Conservation (phyloP, 2,888 invertebrate genomes). For the Drosophila cracens region DNA sequence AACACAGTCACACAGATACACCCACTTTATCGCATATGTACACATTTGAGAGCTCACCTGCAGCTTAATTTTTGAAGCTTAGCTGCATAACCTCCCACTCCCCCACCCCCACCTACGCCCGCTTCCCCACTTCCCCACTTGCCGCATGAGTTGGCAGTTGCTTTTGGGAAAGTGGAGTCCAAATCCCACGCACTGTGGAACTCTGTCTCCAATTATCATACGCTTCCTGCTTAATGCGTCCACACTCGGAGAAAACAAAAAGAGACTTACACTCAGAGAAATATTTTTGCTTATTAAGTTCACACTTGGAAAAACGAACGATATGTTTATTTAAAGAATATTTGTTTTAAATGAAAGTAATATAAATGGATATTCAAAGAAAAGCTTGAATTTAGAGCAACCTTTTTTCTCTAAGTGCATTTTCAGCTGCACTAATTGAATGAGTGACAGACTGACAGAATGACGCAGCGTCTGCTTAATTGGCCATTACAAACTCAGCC, state of each 20-base stretch:
- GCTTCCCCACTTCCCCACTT: neutral
- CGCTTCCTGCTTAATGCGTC: constrained; percentile 66
- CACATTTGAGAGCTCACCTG: constrained; percentile 41
- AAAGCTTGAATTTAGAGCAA: neutral
- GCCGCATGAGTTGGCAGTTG: constrained; percentile 72
- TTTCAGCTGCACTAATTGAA: constrained; percentile 22
- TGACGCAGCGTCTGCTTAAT: constrained; percentile 67
- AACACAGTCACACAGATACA: constrained; percentile 4
- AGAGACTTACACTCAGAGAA: constrained; percentile 1
- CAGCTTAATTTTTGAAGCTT: constrained; percentile 50
- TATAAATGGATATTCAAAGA: neutral
- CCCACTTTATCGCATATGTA: neutral
- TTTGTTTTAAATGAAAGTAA: neutral
- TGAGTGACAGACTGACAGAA: constrained; percentile 40
- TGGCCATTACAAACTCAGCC: constrained; percentile 67
- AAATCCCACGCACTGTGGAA: constrained; percentile 66
- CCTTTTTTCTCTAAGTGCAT: constrained; percentile 1
- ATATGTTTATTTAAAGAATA: neutral
- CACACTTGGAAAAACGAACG: neutral
- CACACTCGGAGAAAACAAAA: constrained; percentile 10
- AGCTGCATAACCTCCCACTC: constrained; percentile 71
- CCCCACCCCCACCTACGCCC: neutral
- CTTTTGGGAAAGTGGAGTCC: constrained; percentile 58
- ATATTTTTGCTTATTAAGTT: neutral
- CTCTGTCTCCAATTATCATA: constrained; percentile 48